Conservation (phyloP, 2,797 vertebrate species). For the Molossus molossus region DNA sequence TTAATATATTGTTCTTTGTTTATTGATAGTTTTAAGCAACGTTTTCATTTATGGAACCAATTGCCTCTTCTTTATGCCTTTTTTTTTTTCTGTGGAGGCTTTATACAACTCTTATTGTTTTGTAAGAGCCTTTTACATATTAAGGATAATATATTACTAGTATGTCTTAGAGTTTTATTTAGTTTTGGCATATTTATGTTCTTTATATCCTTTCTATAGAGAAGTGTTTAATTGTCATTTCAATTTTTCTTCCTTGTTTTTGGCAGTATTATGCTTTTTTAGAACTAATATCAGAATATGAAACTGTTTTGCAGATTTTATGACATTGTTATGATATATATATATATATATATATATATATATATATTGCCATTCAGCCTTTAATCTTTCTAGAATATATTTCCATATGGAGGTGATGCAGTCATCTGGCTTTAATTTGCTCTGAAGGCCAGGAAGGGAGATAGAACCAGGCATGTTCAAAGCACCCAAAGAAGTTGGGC, state of each 20-base stretch:
- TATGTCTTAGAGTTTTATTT: conserved; percentile 36
- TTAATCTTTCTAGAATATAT: conserved; percentile 38
- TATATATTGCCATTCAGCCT: background rate
- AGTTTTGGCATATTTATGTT: conserved; percentile 12
- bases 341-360: too few relatives aligned
- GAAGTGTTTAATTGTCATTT: conserved; percentile 37
- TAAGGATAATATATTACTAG: background rate
- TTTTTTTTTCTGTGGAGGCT: background rate
- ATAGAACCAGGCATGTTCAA: background rate
- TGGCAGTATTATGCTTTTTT: background rate
- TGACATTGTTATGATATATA: background rate
- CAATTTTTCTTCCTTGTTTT: conserved; percentile 1
- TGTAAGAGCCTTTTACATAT: conserved; percentile 14
- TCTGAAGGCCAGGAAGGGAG: conserved; percentile 22
- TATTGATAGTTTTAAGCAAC: background rate
- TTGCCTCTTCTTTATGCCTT: conserved; percentile 17
- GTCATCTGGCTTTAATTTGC: conserved; percentile 16
- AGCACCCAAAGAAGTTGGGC: background rate
- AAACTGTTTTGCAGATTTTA: conserved; percentile 48
- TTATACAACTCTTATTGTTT: conserved; percentile 39
- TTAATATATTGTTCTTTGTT: conserved; percentile 46
- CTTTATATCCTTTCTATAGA: background rate
- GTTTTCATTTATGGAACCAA: conserved; percentile 30
- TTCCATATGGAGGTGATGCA: background rate
- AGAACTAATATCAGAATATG: background rate